Conservation (phyloP, 2,113 vertebrate species). For the Charadrius vociferus region DNA sequence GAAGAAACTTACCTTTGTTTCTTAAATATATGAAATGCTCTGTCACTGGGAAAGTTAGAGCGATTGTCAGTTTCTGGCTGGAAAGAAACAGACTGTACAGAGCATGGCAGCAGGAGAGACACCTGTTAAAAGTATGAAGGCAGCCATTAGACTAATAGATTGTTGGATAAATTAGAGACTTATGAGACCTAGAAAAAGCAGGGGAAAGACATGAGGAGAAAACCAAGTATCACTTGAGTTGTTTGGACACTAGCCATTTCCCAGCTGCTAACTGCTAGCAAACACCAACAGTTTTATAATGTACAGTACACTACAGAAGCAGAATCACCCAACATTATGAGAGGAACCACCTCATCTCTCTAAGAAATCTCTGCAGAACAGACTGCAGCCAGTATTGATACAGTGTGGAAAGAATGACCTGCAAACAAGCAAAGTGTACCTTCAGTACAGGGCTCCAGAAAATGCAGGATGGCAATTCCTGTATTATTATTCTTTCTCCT, state of each 20-base stretch:
- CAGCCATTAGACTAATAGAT: background rate
- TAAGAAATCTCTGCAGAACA: background rate
- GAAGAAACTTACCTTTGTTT: slow-evolving; percentile 88
- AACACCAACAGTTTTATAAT: background rate
- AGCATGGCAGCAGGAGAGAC: slow-evolving; percentile 81
- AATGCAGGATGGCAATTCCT: background rate
- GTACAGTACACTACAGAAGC: background rate
- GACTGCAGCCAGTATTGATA: background rate
- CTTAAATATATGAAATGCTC: slow-evolving; percentile 96
- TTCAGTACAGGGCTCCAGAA: background rate
- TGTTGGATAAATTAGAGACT: too few species aligned
- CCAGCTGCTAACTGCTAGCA: background rate
- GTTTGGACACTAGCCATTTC: background rate
- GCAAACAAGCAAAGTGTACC: background rate
- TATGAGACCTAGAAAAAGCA: background rate
- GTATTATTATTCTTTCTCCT: background rate
- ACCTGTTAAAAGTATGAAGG: slow-evolving; percentile 74
- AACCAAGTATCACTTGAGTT: background rate
- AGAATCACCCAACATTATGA: background rate
- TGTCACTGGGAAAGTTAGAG: slow-evolving; percentile 92
- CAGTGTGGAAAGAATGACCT: background rate
- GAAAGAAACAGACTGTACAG: slow-evolving; percentile 94
- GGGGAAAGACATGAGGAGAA: background rate
- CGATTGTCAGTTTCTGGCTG: slow-evolving; percentile 97
- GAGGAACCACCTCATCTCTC: background rate